Percentiles rank a stretch among this genome's conserved stretches.
These are phyloP conservation scores for Anthophora plumipes DNA, from an alignment of 2,888 invertebrate species.

Conservation along the genomic window DNA sequence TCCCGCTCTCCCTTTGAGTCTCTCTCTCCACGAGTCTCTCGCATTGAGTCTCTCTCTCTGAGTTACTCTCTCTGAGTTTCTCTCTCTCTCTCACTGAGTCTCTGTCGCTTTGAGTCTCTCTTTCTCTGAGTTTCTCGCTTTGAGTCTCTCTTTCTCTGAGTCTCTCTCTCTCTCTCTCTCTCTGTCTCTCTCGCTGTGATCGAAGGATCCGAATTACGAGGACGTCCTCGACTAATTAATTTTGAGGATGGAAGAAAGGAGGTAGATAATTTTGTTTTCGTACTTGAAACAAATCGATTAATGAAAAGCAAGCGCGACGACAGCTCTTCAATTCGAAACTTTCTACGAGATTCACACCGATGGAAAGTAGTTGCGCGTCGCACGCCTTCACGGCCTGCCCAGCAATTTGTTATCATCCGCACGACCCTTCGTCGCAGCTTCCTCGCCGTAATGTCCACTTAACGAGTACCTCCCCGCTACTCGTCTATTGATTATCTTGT, in stretches of 20 bases:
- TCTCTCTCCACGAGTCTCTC: no score
- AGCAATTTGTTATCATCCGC: conserved; percentile 32
- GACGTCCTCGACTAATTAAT: conserved; percentile 64
- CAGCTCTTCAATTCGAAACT: conserved; percentile 33
- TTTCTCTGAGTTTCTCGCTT: no score
- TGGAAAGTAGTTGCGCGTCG: conserved; percentile 27
- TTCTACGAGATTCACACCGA: conserved; percentile 22
- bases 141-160: no score
- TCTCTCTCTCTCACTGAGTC: no score
- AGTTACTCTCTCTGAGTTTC: no score
- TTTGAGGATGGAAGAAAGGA: conserved; percentile 29
- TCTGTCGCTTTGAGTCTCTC: no score
- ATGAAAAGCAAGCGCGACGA: not conserved
- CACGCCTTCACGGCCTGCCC: conserved; percentile 11
- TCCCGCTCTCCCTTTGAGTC: no score
- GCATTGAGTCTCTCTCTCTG: no score
- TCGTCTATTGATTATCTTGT: conserved; percentile 40
- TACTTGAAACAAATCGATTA: conserved; percentile 51
- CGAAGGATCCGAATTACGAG: conserved; percentile 33
- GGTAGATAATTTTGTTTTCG: conserved; percentile 57
- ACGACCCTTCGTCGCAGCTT: conserved; percentile 11
- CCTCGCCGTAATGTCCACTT: conserved; percentile 34
- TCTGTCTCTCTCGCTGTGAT: not conserved
- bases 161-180: no score
- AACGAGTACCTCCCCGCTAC: conserved; percentile 14